Evolutionary conservation across 2,113 vertebrate genomes (phyloP).

Genomic region (Tonatia bakeri): DNA sequence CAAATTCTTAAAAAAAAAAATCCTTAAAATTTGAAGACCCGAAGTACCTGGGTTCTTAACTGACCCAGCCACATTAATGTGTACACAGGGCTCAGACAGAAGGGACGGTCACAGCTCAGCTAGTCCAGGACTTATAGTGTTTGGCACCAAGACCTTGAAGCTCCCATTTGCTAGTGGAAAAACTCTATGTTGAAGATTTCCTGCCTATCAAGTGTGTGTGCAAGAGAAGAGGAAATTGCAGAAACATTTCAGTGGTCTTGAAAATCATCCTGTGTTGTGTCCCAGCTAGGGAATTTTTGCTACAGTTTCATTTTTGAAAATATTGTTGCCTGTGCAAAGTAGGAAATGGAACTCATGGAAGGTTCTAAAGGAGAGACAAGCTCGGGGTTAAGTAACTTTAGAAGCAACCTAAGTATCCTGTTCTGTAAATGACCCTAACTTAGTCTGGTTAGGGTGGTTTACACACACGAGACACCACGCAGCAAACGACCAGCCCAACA

Average conservation of each 20-base stretch:
- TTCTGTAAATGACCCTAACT: neutral
- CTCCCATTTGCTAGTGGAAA: conserved; percentile 34
- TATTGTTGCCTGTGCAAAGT: neutral
- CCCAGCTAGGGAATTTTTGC: neutral
- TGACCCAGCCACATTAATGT: neutral
- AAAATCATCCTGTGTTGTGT: neutral
- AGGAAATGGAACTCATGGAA: neutral
- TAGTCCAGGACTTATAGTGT: neutral
- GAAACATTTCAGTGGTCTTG: neutral
- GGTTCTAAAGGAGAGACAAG: neutral
- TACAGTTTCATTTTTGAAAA: neutral
- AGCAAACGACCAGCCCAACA: neutral
- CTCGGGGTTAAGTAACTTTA: neutral
- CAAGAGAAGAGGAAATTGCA: conserved; percentile 24
- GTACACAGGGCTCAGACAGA: neutral
- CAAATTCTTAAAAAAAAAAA: neutral
- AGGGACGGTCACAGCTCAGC: neutral
- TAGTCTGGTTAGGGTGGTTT: neutral
- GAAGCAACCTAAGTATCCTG: neutral
- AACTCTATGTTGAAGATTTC: conserved; percentile 16
- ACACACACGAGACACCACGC: neutral
- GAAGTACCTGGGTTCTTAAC: neutral
- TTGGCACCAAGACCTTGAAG: neutral
- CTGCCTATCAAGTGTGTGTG: neutral
- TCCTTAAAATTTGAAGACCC: neutral